Percentiles rank a stretch among this genome's conserved stretches.
These are phyloP conservation scores for Drosophila nikananu DNA, from an alignment of 1,140 invertebrate genomes.

Conservation along the genomic window DNA sequence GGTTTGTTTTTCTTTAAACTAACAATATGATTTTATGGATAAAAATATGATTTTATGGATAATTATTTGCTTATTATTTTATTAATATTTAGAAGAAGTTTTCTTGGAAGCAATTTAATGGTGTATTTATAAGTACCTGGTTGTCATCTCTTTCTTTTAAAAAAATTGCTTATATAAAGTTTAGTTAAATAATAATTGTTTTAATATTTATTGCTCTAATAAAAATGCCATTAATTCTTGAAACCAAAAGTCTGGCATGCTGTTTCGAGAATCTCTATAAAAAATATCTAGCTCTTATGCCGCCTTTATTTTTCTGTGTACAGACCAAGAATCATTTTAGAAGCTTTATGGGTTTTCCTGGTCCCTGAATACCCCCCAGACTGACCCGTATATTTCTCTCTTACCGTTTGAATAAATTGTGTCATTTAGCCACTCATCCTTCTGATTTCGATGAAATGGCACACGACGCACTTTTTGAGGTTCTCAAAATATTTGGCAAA, in stretches of 20 bases:
- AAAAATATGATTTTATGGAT: no score
- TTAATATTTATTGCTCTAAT: neutral
- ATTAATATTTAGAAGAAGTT: no score
- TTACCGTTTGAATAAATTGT: conserved; percentile 58
- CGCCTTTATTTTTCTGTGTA: neutral
- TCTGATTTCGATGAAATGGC: conserved; percentile 40
- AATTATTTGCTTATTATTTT: no score
- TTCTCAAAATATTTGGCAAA: conserved; percentile 78
- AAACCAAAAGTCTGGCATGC: neutral
- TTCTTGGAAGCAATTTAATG: neutral
- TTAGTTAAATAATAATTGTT: neutral
- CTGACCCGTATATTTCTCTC: conserved; percentile 30
- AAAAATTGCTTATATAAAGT: neutral
- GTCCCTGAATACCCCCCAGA: conserved; percentile 8
- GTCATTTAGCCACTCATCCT: conserved; percentile 40
- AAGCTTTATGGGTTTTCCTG: conserved; percentile 1
- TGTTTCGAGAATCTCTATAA: neutral
- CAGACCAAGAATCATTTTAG: conserved; percentile 10
- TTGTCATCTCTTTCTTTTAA: neutral
- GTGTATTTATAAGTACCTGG: neutral
- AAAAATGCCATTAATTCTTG: neutral
- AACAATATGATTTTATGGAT: no score
- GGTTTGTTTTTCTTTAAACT: no score
- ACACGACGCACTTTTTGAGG: conserved; percentile 68
- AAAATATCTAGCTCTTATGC: neutral